These are phyloP conservation scores for Allophyes oxyacanthae DNA, from an alignment of 2,888 invertebrate species.

Conservation along the genomic window DNA sequence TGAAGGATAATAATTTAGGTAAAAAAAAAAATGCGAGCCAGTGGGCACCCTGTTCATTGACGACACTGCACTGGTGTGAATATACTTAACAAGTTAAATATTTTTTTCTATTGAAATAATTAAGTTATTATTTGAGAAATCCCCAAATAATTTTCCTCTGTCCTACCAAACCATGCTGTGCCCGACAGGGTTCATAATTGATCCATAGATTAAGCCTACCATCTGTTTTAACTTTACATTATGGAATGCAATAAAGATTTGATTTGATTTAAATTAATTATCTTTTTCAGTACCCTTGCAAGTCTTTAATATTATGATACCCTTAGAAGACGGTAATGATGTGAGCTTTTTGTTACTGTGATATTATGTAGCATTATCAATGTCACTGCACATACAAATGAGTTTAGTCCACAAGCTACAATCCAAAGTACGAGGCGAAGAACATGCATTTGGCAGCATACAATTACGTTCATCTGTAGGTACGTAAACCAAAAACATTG, in stretches of 20 bases:
- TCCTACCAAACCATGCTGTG: too few species aligned
- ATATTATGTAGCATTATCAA: slow-evolving; percentile 37
- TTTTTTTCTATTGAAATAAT: too few species aligned
- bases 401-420: slow-evolving; percentile 63
- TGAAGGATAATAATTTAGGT: too few species aligned
- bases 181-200: too few species aligned
- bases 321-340: slow-evolving; percentile 17
- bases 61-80: too few species aligned
- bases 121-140: background rate
- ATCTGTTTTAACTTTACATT: too few species aligned
- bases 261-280: too few species aligned
- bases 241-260: too few species aligned
- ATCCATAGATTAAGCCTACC: too few species aligned
- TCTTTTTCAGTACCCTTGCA: slow-evolving; percentile 30
- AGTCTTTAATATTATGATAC: slow-evolving; percentile 24
- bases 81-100: too few species aligned
- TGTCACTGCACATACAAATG: slow-evolving; percentile 55
- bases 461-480: slow-evolving; percentile 73
- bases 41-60: too few species aligned
- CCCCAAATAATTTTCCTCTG: slow-evolving; percentile 6
- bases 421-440: slow-evolving; percentile 65
- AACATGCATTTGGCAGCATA: slow-evolving; percentile 77
- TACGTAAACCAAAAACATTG: slow-evolving; percentile 63
- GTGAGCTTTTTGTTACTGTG: slow-evolving; percentile 29
- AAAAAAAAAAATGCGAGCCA: too few species aligned